Evolutionary conservation across 2,113 vertebrate species (phyloP).

Genomic region (Pogonocichla stellata): DNA sequence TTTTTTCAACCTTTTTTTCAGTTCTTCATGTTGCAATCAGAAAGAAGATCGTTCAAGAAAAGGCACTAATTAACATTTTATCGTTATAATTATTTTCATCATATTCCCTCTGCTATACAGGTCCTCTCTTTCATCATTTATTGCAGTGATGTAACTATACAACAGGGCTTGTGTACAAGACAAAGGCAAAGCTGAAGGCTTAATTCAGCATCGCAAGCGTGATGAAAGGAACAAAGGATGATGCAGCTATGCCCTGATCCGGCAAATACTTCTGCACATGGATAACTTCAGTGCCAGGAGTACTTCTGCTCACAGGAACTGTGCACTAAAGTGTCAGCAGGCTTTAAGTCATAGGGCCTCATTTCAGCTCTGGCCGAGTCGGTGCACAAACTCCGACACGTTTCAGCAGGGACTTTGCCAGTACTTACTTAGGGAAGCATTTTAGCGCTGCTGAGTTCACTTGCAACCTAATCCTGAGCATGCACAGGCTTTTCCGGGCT

Average conservation of each 20-base stretch:
- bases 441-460: conserved; percentile 64
- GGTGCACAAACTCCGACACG: neutral
- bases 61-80: conserved; percentile 39
- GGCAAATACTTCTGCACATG: conserved; percentile 62
- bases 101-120: neutral
- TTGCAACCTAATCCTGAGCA: conserved; percentile 69
- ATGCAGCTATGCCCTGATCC: conserved; percentile 61
- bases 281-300: conserved; percentile 54
- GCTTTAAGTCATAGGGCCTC: conserved; percentile 31
- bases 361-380: neutral
- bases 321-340: conserved; percentile 12
- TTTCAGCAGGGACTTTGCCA: conserved; percentile 46
- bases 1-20: neutral
- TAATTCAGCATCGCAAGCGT: conserved; percentile 34
- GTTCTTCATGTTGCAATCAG: neutral
- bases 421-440: conserved; percentile 46
- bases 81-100: conserved; percentile 26
- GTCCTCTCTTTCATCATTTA: conserved; percentile 33
- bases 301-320: conserved; percentile 11
- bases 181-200: conserved; percentile 64
- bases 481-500: conserved; percentile 63
- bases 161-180: conserved; percentile 26
- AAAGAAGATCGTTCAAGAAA: conserved; percentile 13
- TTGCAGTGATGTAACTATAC: conserved; percentile 23
- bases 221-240: conserved; percentile 62